Evolutionary conservation across 2,888 invertebrate genomes (phyloP).

Genomic region (Microplitis manilae): DNA sequence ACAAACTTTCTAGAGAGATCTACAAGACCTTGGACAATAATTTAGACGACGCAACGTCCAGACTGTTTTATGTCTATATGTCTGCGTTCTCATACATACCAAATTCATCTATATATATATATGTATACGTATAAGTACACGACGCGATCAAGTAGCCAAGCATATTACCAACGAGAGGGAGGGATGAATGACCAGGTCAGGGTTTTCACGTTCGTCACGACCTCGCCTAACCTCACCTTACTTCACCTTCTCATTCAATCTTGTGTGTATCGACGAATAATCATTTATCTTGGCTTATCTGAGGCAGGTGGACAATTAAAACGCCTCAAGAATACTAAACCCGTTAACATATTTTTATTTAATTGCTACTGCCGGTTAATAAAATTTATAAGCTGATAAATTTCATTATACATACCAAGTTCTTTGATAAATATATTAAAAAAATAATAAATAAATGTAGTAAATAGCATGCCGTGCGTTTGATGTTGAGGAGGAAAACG

Average conservation of each 20-base stretch:
- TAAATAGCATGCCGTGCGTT: background rate
- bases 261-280: background rate
- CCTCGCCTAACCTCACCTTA: constrained; percentile 60
- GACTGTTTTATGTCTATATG: background rate
- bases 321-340: background rate
- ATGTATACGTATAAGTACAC: background rate
- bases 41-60: constrained; percentile 39
- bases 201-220: constrained; percentile 61
- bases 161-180: constrained; percentile 40
- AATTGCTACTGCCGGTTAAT: too few relatives aligned
- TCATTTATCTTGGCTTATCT: background rate
- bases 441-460: background rate
- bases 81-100: background rate
- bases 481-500: background rate
- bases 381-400: too few relatives aligned
- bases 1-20: background rate
- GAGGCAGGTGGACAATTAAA: background rate
- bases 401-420: too few relatives aligned
- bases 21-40: constrained; percentile 46
- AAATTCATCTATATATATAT: background rate
- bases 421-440: background rate
- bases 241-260: constrained; percentile 48
- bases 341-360: too few relatives aligned
- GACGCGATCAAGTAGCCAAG: constrained; percentile 44
- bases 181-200: constrained; percentile 63